Base-by-base conservation (phyloP, 2,888 invertebrate species). In the Tetanocera ferruginea region DNA sequence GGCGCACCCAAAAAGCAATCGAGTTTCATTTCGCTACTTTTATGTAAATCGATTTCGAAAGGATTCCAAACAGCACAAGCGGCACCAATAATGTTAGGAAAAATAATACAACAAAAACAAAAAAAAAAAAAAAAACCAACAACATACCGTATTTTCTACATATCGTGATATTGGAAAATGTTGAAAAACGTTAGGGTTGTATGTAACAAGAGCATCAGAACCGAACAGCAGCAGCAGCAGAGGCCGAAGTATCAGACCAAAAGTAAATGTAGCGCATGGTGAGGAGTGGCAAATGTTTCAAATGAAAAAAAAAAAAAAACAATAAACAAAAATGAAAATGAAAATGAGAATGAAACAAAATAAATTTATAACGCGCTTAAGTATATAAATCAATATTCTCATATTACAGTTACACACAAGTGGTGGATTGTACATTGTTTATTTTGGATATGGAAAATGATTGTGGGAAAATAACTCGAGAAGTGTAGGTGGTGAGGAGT, bases 1-100 rank as follows among this genome's bases (percentile, higher is more conserved):
- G 52, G 49, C 70, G 52, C 70, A 71, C 71, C 52, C 71, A 31
- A 71, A 67, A 31, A 31, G 19, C 43, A 11, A 25, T 37, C 23
- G 23, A 69, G 14, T 72, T 43, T 9, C 34, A 19, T 37, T 57
- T n/a, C 11, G 55, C 69, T 23, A 28, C 8, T 55, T 55, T 55
- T 70, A 70, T 73, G 73, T 60, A 73, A 73, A 60, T 73, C 73
- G 73, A 73, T 73, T 60, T 43, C 49, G 52, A 43, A 60, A 57
- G 37, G 19, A 60, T 37, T 23, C 57, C 19, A 60, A 51, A 11
- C n/a, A 57, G n/a, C 17, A 71, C 49, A 2, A 37, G 34, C 17
- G 8, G 37, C 4, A 43, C 5, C 9, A 11, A 31, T 5, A 31
- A 55, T 2, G n/a, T 2, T 23, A 3, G 23, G 17, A 55, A 55